Evolutionary conservation across 2,888 invertebrate genomes (phyloP).

Genomic region (Thereva unica): DNA sequence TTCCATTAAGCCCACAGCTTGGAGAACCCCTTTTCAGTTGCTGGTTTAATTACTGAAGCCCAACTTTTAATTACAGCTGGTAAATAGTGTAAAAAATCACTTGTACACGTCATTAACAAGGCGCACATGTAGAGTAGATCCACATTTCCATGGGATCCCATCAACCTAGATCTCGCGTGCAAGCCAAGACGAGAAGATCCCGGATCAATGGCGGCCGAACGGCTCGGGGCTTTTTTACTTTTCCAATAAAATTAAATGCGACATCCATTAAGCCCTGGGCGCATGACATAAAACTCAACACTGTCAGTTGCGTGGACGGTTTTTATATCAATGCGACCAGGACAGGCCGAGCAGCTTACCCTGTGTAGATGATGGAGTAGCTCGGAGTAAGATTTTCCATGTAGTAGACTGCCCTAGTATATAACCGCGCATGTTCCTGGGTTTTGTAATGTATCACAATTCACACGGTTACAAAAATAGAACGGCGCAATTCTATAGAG

Average conservation of each 20-base stretch:
- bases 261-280: constrained; percentile 23
- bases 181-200: neutral
- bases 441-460: constrained; percentile 27
- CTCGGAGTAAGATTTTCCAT: constrained; percentile 2
- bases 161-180: neutral
- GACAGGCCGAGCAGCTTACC: constrained; percentile 7
- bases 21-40: constrained; percentile 5
- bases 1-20: constrained; percentile 28
- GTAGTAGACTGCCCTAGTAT: constrained; percentile 4
- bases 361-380: no score
- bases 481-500: neutral
- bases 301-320: neutral
- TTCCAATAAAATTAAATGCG: constrained; percentile 22
- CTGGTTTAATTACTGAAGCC: constrained; percentile 26
- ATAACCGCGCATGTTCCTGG: constrained; percentile 10
- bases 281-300: constrained; percentile 8
- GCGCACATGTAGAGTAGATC: no score
- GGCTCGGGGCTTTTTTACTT: neutral
- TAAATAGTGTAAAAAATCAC: no score
- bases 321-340: constrained; percentile 11
- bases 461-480: constrained; percentile 40
- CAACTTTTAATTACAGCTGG: constrained; percentile 27
- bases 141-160: no score
- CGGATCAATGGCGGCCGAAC: neutral
- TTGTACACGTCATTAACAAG: no score